Base-by-base conservation (phyloP, 2,888 invertebrate genomes). In the Parnassius mnemosyne region DNA sequence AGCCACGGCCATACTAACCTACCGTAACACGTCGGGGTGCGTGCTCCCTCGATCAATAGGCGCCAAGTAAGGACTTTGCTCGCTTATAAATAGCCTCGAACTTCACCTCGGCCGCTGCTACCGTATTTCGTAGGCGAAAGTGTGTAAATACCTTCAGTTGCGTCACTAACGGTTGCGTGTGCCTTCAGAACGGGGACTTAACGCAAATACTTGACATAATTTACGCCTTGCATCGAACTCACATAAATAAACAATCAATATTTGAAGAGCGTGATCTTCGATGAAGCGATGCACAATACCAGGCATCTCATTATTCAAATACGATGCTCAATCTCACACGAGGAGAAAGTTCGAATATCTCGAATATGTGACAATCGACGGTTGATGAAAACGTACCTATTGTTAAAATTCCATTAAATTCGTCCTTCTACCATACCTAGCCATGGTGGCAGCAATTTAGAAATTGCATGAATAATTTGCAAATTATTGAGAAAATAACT, bases 21-120 rank as follows among this genome's bases (percentile, higher is more conserved):
- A 91, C 91, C 91, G 88, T 89, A 91, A 91, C 83, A 83, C 67
- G 49, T 13, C 49, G 80, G 84, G 84, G 88, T 87, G 87, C 87
- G 87, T 88, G 81, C 79, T 81, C 81, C 77, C 78, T 74, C 87
- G 90, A 91, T 91, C 90, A 84, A 91, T 91, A 91, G 76, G 66
- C 78, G 77, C 82, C 82, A 78, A 83, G 86, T 79, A 85, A 85
- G 87, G 85, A 75, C 83, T 81, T 80, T 79, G 78, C 80, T 79
- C 81, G 82, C 77, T 87, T 89, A 89, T 89, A 88, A 89, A 89
- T 89, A 91, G 85, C 86, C 90, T 86, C 89, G 89, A 91, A 90
- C 89, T 91, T 91, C 84, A 89, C 87, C 89, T 85, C 83, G 81
- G 71, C 75, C 77, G 75, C 69, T 71, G 76, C 72, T 71, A 71